Evolutionary conservation across 1,140 invertebrate species (phyloP), one percentile per base, ranked within the genome.

Genomic region (Listronotus oregonensis): DNA sequence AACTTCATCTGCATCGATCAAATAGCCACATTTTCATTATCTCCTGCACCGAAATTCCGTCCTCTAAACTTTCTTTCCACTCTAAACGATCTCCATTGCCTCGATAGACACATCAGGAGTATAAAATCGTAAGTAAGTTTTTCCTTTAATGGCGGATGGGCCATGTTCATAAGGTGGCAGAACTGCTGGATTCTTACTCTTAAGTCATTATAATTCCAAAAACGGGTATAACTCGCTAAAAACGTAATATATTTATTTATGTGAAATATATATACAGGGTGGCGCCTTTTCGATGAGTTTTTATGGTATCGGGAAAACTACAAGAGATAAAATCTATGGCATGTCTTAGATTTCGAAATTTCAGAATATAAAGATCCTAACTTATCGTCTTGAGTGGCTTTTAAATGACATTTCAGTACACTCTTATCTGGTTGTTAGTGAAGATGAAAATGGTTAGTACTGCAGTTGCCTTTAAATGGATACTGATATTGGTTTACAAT

Each of bases 141-240:
- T 17, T 54, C 21, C 11, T 34, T 51, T 21, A 18, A 37, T 11
- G 64, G 64, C 6, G 64, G 64, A 60, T 66, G 34, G 3, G 55
- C 64, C 57, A 60, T 49, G 40, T 66, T 66, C 18, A 46, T 34
- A 4, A 58, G 6, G 37, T 55, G 15, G n/a, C 43, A 47, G 10
- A 60, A 66, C 58, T 66, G 56, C 32, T 66, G 64, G 0, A 61
- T 3, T 21, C 57, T 47, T 6, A 66, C n/a, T 14, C n/a, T 39
- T 6, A 58, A 58, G 15, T 66, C 42, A 15, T 43, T 60, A 10
- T 18, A 11, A 31, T 42, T 66, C 64, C 64, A 66, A 32, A 27
- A 66, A 34, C 11, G 27, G 5, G 57, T 55, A 4, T 52, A 7
- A 10, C 46, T 39, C 14, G 37, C 61, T 64, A 14, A 5, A 40